Base-by-base conservation (phyloP, 2,888 invertebrate genomes). In the Tachystola acroxantha region DNA sequence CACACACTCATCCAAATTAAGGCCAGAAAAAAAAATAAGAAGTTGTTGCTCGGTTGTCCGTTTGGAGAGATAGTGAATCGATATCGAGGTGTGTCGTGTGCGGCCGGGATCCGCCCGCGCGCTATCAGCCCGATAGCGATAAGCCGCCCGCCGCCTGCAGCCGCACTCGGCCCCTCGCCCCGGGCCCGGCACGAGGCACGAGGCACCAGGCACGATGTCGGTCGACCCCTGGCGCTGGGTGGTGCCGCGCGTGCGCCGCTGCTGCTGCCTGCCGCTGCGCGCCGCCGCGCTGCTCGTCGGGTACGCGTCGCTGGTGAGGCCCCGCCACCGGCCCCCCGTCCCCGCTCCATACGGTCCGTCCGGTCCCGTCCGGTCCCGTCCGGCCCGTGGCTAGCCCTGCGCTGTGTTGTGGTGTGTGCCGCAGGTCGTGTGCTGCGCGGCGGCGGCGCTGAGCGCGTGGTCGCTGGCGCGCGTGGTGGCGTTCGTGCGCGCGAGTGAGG, bases 211-310 rank as follows among this genome's bases (percentile, higher is more conserved):
- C n/a, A n/a, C 9, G n/a, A n/a, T n/a, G n/a, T 1, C 9, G n/a
- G 9, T 9, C 24, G 24, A n/a, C 1, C 3, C 2, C 2, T 2
- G 24, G n/a, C 24, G n/a, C 2, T 16, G 16, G 24, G 4, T 9
- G n/a, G 24, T 24, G 24, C 84, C 84, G 1, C 62, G 71, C 25
- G 45, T 74, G 3, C 47, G 49, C 1, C 69, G 54, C 43, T 82
- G 74, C 43, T 81, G 82, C 56, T 82, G 82, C 48, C 50, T 79
- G 10, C 59, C 76, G 5, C 42, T 84, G 26, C 59, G 67, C 40
- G 59, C 66, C 27, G 84, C 78, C 10, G 65, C 73, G 0, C 52
- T 84, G 24, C 46, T 82, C 16, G 74, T 84, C 32, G 85, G 84
- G 51, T 85, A 85, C 61, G 19, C 73, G 27, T 75, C 80, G 14